These are phyloP conservation scores for Paratrypauchen microcephalus DNA, from an alignment of 2,797 vertebrate genomes.

Conservation along the genomic window DNA sequence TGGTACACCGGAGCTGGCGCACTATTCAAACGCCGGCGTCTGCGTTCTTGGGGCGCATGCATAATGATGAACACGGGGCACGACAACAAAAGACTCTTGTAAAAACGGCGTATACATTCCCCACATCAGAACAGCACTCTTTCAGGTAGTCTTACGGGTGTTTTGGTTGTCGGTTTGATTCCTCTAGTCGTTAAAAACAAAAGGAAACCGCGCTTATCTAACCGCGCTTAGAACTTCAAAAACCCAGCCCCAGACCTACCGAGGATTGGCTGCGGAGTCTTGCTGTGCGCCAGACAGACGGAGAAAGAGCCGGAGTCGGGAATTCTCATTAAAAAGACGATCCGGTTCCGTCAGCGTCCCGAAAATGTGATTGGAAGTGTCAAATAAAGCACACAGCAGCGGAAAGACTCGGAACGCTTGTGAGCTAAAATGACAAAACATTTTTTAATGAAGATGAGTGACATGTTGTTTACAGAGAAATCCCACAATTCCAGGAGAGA, in stretches of 20 bases:
- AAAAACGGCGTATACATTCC: conserved; percentile 76
- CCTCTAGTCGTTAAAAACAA: conserved; percentile 72
- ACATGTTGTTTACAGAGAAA: conserved; percentile 64
- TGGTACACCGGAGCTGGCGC: conserved; percentile 78
- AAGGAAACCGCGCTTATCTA: conserved; percentile 65
- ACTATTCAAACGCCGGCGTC: conserved; percentile 68
- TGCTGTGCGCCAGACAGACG: conserved; percentile 57
- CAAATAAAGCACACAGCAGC: conserved; percentile 73
- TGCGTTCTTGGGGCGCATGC: conserved; percentile 75
- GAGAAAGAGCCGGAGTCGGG: conserved; percentile 35
- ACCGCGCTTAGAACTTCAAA: conserved; percentile 72
- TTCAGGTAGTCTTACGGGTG: conserved; percentile 83
- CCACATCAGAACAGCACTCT: conserved; percentile 74
- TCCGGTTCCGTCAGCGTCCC: conserved; percentile 60
- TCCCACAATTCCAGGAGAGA: conserved; percentile 21
- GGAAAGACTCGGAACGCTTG: conserved; percentile 55
- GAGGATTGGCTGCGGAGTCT: conserved; percentile 57
- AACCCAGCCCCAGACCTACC: conserved; percentile 69
- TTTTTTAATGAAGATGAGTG: conserved; percentile 68
- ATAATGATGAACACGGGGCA: conserved; percentile 69
- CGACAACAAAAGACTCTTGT: conserved; percentile 72
- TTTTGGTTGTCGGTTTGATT: conserved; percentile 78
- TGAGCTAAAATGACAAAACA: conserved; percentile 54
- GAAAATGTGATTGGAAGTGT: conserved; percentile 71
- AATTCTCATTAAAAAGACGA: conserved; percentile 72